Base-by-base conservation (phyloP, 64 coral and sea anemone genomes). In the Anthopleura sola region DNA sequence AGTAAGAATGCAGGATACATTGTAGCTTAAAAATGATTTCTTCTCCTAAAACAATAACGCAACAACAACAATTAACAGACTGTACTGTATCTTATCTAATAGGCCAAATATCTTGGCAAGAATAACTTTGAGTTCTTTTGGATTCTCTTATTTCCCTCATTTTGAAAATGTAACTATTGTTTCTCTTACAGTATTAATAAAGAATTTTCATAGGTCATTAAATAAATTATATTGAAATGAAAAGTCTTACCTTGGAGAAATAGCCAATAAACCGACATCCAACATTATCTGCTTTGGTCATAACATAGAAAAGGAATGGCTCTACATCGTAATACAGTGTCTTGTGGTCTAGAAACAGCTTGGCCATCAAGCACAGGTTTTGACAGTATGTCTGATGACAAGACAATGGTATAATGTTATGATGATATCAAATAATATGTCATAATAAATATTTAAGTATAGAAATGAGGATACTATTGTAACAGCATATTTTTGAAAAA, bases 241-340 rank as follows among this genome's bases (percentile, higher is more conserved):
- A 36, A 15, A 34, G 66, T 11, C 14, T 48, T 85, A 98, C 96
- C 92, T 98, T 98, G 31, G 96, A 98, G 39, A 98, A 98, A 85
- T 98, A 98, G 33, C 96, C 96, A 47, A 98, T 68, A 75, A 98
- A 92, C 77, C 93, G 96, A 79, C 96, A 98, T 20, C 96, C 96
- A 24, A 84, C 85, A 37, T 89, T 90, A 47, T 98, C 92, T 55
- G 89, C 92, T 38, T 88, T 91, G 23, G 96, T 98, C 92, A 98
- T 92, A 28, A 98, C 92, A 48, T 98, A 98, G 47, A 98, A 98
- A 31, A 98, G 74, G 81, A 98, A 98, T 24, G 96, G 96, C 77
- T 98, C 96, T 69, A 98, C 96, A 15, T 98, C 96, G 69, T 94
- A 98, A 62, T 98, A 98, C 6, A 98, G 75, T 17, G 95, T 98